These are phyloP conservation scores for Aphrophora alni DNA, from an alignment of 2,888 invertebrate genomes.

Conservation along the genomic window DNA sequence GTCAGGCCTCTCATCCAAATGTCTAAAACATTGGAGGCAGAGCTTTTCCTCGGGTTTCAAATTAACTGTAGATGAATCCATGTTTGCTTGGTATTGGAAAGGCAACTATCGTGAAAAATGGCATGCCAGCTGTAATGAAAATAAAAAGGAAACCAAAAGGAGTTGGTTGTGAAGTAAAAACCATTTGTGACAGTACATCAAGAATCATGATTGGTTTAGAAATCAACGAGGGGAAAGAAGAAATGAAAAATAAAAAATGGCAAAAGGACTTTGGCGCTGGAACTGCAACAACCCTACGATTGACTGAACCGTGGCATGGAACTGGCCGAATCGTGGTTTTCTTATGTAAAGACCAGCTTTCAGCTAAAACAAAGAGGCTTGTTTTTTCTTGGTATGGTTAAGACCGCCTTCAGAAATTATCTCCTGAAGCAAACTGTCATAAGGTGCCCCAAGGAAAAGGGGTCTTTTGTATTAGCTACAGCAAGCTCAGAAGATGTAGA, in stretches of 20 bases:
- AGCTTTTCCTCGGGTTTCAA: neutral
- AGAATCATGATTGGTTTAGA: neutral
- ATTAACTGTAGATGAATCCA: neutral
- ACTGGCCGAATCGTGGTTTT: neutral
- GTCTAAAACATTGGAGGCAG: neutral
- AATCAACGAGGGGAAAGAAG: neutral
- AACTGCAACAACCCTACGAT: neutral
- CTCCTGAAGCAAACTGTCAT: neutral
- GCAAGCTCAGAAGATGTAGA: conserved; percentile 6
- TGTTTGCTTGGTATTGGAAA: neutral
- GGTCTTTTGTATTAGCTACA: neutral
- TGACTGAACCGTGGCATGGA: neutral
- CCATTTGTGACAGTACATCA: neutral
- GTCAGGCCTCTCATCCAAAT: neutral
- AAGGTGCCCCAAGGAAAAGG: no score
- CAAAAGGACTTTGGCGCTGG: neutral
- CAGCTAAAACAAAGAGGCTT: neutral
- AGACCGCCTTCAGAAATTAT: conserved; percentile 18
- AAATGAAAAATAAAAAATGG: neutral
- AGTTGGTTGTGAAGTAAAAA: neutral
- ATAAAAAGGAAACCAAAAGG: neutral
- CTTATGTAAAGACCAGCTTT: neutral
- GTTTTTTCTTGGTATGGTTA: conserved; percentile 3
- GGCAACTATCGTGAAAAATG: neutral
- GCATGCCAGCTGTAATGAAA: conserved; percentile 1